Percentiles rank a stretch among this genome's conserved stretches.
phyloP scores from a whole-genome alignment of 2,888 invertebrate species.

The Conomelus anceps region DNA sequence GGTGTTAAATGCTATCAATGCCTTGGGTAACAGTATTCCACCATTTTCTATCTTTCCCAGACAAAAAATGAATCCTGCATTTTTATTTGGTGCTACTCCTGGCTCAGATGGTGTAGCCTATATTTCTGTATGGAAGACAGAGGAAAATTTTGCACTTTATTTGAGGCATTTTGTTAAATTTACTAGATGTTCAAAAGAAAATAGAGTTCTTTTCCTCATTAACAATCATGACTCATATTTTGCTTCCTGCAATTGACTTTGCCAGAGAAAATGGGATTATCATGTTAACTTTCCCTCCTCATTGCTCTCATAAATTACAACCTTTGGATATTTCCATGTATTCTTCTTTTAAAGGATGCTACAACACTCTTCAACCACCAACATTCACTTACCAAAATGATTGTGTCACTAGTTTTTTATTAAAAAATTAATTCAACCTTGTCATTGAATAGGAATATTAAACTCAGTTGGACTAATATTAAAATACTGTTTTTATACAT shows the following conservation, averaged over 20 bases:
- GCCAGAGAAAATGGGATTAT: slow-evolving; percentile 39
- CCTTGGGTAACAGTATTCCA: slow-evolving; percentile 32
- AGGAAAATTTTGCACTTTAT: slow-evolving; percentile 10
- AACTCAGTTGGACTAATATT: too few relatives aligned
- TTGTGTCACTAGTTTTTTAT: too few relatives aligned
- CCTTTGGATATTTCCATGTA: slow-evolving; percentile 37
- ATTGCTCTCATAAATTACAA: slow-evolving; percentile 39
- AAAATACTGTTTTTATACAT: too few relatives aligned
- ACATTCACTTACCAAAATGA: too few relatives aligned
- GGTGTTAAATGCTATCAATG: slow-evolving; percentile 30
- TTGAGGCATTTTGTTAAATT: slow-evolving; percentile 5
- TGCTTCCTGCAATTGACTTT: slow-evolving; percentile 32
- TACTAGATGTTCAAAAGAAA: slow-evolving; percentile 15
- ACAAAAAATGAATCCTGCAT: background rate
- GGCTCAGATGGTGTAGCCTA: slow-evolving; percentile 14
- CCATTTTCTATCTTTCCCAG: slow-evolving; percentile 35
- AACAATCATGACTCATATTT: slow-evolving; percentile 25
- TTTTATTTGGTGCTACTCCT: slow-evolving; percentile 15
- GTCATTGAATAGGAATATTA: too few relatives aligned
- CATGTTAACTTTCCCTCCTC: slow-evolving; percentile 39
- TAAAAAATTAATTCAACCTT: too few relatives aligned
- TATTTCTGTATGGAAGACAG: slow-evolving; percentile 17
- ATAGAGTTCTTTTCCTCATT: slow-evolving; percentile 6
- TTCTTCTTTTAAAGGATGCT: slow-evolving; percentile 38
- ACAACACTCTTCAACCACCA: too few relatives aligned